Evolutionary conservation across 2,113 vertebrate species (phyloP).

Genomic region (Tupaia tana): DNA sequence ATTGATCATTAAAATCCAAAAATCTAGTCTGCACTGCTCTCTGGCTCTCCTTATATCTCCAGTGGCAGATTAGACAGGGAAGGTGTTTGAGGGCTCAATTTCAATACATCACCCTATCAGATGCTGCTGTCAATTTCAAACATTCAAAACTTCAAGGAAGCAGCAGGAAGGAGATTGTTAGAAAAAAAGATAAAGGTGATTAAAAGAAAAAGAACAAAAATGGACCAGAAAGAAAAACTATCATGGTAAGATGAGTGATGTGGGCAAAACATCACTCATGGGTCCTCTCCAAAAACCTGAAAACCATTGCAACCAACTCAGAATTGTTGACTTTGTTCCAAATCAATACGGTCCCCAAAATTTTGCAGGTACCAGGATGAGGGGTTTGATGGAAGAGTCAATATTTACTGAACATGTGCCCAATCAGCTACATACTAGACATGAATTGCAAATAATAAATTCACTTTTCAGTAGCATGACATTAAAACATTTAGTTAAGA

Average conservation of each 20-base stretch:
- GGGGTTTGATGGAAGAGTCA: not conserved
- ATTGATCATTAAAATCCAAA: not conserved
- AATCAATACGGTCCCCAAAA: not conserved
- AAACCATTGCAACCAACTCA: not conserved
- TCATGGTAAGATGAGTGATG: too few species aligned
- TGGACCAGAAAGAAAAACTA: too few species aligned
- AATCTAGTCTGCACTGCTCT: not conserved
- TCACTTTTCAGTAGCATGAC: not conserved
- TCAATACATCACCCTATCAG: not conserved
- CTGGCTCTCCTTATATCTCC: not conserved
- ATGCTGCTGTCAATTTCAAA: not conserved
- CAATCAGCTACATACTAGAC: not conserved
- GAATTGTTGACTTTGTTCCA: not conserved
- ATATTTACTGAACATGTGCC: not conserved
- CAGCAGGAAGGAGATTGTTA: not conserved
- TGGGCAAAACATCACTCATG: too few species aligned
- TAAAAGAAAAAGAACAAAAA: too few species aligned
- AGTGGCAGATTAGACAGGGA: not conserved
- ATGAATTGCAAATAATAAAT: not conserved
- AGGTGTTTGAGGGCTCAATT: not conserved
- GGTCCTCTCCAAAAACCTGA: not conserved
- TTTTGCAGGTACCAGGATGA: not conserved
- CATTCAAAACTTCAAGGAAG: not conserved
- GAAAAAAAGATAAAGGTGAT: not conserved
- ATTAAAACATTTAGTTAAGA: slow-evolving; percentile 1